These are phyloP conservation scores for Holacanthus passer DNA, from an alignment of 2,113 vertebrate genomes.

Conservation along the genomic window DNA sequence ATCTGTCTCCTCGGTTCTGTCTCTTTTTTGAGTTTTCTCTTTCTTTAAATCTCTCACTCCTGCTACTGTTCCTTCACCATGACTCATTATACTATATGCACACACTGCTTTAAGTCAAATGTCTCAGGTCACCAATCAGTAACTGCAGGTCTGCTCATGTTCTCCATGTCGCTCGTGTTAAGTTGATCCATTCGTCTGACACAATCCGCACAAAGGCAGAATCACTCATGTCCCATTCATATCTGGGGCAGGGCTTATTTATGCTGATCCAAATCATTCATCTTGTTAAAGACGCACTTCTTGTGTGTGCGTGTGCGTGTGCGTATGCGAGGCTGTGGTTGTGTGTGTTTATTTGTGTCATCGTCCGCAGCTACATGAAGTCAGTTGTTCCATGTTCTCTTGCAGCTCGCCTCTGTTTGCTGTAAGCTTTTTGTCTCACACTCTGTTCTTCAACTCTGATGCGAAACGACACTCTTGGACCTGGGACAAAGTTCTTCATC, in stretches of 20 bases:
- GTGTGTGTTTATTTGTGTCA: conserved; percentile 26
- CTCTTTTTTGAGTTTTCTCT: conserved; percentile 27
- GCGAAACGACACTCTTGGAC: conserved; percentile 51
- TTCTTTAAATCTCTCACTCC: conserved; percentile 30
- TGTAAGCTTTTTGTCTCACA: conserved; percentile 16
- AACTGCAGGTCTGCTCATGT: conserved; percentile 70
- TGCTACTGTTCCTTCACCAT: background rate
- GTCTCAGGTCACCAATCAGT: conserved; percentile 46
- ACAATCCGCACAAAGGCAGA: conserved; percentile 31
- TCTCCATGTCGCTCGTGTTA: conserved; percentile 37
- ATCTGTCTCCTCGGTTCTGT: conserved; percentile 40
- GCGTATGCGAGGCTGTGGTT: background rate
- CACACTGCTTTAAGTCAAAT: conserved; percentile 35
- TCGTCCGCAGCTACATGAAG: conserved; percentile 28
- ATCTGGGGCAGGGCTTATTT: conserved; percentile 6
- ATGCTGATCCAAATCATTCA: conserved; percentile 33
- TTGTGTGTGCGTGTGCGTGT: conserved; percentile 13
- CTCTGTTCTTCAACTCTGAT: conserved; percentile 21
- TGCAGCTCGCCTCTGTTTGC: conserved; percentile 9
- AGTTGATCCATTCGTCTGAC: conserved; percentile 47
- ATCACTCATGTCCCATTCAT: conserved; percentile 25
- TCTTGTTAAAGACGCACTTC: conserved; percentile 13
- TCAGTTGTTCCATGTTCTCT: conserved; percentile 51
- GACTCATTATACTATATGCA: background rate
- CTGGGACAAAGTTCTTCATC: conserved; percentile 51